A percentile compares a stretch with the other conserved stretches of the same genome.
Conservation (phyloP, 2,888 invertebrate species). For the Halictus quadricinctus region DNA sequence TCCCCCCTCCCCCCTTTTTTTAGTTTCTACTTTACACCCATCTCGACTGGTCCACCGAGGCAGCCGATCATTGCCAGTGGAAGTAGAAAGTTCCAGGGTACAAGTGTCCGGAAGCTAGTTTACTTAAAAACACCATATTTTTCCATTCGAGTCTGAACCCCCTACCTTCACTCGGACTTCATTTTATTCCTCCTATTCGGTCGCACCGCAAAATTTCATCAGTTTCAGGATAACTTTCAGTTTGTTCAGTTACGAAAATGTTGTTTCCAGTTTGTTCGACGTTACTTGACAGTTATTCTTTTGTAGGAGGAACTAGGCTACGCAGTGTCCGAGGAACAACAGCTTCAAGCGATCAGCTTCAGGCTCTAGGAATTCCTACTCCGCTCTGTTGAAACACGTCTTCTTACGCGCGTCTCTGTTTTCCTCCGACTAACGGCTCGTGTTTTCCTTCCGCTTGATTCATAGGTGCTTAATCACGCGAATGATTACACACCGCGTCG, state of each 20-base stretch:
- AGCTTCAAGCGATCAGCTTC: background rate
- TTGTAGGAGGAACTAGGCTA: background rate
- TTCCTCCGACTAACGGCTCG: background rate
- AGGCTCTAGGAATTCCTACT: background rate
- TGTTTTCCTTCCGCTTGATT: slow-evolving; percentile 5
- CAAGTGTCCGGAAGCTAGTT: background rate
- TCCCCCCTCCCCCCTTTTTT: background rate
- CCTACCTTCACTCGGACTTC: background rate
- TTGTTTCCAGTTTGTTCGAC: background rate
- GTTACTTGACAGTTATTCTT: background rate
- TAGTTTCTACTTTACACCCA: background rate
- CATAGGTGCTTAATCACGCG: background rate
- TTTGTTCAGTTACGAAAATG: background rate
- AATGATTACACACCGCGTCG: background rate
- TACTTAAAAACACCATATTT: background rate
- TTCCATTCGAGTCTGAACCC: background rate
- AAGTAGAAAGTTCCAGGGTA: background rate
- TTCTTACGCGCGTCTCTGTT: background rate
- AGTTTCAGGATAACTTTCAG: background rate
- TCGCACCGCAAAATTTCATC: background rate
- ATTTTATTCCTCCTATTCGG: background rate
- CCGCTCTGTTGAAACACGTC: background rate
- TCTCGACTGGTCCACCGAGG: background rate
- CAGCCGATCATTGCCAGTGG: background rate
- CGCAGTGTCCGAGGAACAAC: background rate